These are phyloP conservation scores for Gallinago undulata DNA, from an alignment of 2,113 vertebrate genomes.

Conservation along the genomic window DNA sequence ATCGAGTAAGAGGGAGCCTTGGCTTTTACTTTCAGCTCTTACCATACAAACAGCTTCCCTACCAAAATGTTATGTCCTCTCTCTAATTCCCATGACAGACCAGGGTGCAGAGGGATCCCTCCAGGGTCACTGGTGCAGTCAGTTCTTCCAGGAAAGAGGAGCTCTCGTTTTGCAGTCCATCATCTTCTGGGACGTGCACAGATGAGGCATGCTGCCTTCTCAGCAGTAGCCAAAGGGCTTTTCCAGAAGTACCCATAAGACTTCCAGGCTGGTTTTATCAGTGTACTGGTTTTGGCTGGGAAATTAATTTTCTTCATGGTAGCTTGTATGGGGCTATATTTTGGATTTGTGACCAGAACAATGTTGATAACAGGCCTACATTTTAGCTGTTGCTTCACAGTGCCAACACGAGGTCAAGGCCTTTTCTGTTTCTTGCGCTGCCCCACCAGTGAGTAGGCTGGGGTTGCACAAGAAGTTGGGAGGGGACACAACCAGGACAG, in stretches of 20 bases:
- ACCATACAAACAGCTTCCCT: background rate
- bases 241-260: background rate
- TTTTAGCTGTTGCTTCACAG: background rate
- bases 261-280: background rate
- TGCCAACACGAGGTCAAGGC: background rate
- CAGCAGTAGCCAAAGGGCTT: background rate
- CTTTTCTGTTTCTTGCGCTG: background rate
- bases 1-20: background rate
- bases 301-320: background rate
- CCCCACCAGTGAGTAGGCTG: rapidly evolving
- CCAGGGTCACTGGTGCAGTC: background rate
- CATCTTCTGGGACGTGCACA: background rate
- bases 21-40: background rate
- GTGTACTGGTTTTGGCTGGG: background rate
- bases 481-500: background rate
- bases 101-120: background rate
- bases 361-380: background rate
- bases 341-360: background rate
- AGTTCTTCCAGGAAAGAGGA: background rate
- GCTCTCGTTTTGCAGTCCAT: background rate
- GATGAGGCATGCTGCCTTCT: background rate
- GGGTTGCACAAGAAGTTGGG: no score
- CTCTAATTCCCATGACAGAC: background rate
- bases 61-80: background rate
- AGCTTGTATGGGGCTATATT: background rate